Base-by-base conservation (phyloP, 1,140 invertebrate genomes). In the Trissolcus basalis region DNA sequence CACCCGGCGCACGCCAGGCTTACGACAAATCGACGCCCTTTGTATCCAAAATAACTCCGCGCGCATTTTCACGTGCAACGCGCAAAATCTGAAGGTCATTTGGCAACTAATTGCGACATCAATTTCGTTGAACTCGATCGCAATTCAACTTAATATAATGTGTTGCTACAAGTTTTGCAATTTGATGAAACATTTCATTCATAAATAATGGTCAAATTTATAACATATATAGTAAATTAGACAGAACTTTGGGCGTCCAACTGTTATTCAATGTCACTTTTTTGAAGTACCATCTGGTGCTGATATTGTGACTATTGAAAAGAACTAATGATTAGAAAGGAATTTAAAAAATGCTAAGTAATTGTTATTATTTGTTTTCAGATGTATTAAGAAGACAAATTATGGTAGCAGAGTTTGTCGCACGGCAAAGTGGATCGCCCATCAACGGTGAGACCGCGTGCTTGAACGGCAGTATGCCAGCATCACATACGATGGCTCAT, bases 381-480 rank as follows among this genome's bases (percentile, higher is more conserved):
- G 91, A 92, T 91, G 90, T 90, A 85, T 82, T 92, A 88, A 91
- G 91, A 89, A 92, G 92, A 90, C 92, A 91, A 91, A 94, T 93
- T 91, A 94, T 94, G 94, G 94, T 95, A 89, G 94, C 93, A 88
- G 93, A 94, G 90, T 93, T 94, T 85, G 93, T 94, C 80, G 89
- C 92, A 86, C 92, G 92, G 77, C 93, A 93, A 86, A 91, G 89
- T 90, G 91, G 90, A 86, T 92, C 91, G 82, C 91, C 91, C 71
- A 90, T 91, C 72, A 92, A 92, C 87, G 91, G 91, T 88, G 91
- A 91, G 89, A 90, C 91, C 70, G 91, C 90, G 72, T 90, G 89
- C 79, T 82, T 91, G 77, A 91, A 90, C 82, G 78, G 83, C 83
- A 91, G 81, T 68, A 91, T 91, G 88, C 90, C 90, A 78, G 85